phyloP scores from a whole-genome alignment of 2,113 vertebrate species.

The Brienomyrus longianalis region DNA sequence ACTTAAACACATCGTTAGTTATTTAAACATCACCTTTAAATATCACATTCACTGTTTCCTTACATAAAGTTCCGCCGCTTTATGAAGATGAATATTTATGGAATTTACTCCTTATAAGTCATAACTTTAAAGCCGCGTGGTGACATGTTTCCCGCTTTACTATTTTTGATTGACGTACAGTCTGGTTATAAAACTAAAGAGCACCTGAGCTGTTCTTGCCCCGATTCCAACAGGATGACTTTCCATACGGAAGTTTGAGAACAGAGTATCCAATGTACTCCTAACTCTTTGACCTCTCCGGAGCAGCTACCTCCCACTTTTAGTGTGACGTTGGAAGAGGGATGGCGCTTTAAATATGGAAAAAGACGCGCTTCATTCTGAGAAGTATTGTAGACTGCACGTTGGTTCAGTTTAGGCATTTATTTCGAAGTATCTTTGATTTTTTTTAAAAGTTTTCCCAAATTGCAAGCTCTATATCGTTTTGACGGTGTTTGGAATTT shows the following conservation, averaged over 20 bases:
- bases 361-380: conserved; percentile 41
- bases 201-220: not conserved
- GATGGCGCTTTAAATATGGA: conserved; percentile 64
- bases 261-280: not conserved
- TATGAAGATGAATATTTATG: not conserved
- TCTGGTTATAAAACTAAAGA: not conserved
- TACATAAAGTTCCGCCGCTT: not conserved
- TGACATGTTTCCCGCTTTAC: not conserved
- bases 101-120: not conserved
- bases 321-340: conserved; percentile 59
- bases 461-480: not conserved
- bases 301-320: conserved; percentile 14
- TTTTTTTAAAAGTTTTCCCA: not conserved
- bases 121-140: not conserved
- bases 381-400: conserved; percentile 1
- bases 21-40: not conserved
- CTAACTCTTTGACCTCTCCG: conserved; percentile 36
- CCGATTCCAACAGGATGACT: not conserved
- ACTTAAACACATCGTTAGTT: not conserved
- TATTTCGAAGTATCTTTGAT: conserved; percentile 19
- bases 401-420: not conserved
- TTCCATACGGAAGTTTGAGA: conserved; percentile 3
- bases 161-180: not conserved
- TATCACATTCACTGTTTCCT: not conserved
- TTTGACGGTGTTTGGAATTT: conserved; percentile 24